These are phyloP conservation scores for Masticophis lateralis DNA, from an alignment of 2,797 vertebrate genomes.

Conservation along the genomic window DNA sequence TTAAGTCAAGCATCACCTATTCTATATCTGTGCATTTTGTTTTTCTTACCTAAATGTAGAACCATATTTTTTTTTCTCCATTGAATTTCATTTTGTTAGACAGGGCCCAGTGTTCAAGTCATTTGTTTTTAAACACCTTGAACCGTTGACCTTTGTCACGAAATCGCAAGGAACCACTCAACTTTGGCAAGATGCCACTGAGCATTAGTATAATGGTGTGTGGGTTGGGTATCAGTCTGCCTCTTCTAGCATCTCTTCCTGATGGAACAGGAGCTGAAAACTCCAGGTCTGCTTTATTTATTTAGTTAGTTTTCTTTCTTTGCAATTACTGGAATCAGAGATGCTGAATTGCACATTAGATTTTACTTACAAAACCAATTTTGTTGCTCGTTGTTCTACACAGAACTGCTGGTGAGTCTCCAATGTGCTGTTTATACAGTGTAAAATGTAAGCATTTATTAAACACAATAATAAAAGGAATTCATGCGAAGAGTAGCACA, in stretches of 20 bases:
- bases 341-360: neutral
- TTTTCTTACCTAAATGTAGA: neutral
- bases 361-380: neutral
- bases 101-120: neutral
- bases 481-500: neutral
- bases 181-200: neutral
- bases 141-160: neutral
- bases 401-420: neutral
- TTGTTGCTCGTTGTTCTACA: neutral
- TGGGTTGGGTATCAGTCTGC: neutral
- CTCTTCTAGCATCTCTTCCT: neutral
- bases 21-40: neutral
- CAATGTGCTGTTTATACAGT: neutral
- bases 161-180: neutral
- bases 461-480: slow-evolving; percentile 23
- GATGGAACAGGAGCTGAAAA: rapidly evolving
- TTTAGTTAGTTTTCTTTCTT: neutral
- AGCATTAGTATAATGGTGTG: neutral
- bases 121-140: neutral
- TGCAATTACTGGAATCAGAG: neutral
- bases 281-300: neutral
- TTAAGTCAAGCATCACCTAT: neutral
- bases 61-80: neutral
- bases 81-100: neutral
- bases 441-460: neutral